These are phyloP conservation scores for Liasis olivaceus DNA, from an alignment of 2,797 vertebrate species.

Conservation along the genomic window DNA sequence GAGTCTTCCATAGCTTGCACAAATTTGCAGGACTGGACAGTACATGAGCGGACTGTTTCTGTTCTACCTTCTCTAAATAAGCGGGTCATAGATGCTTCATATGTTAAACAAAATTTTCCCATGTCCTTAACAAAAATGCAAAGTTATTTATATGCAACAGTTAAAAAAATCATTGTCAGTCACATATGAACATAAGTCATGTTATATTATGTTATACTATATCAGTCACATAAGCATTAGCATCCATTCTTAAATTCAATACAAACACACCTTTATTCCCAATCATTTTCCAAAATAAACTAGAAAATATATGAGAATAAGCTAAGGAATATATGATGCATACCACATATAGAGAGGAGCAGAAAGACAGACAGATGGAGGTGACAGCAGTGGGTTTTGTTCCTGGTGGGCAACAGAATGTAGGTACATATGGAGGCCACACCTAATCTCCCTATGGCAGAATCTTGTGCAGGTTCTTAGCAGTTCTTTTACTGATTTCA, in stretches of 20 bases:
- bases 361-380: not conserved
- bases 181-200: not conserved
- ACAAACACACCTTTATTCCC: not conserved
- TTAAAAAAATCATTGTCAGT: not conserved
- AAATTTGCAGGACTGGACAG: conserved; percentile 83
- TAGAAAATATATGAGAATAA: not conserved
- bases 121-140: conserved; percentile 80
- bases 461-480: not conserved
- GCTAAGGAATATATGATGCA: not conserved
- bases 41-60: conserved; percentile 95
- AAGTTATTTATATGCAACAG: not conserved
- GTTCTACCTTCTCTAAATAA: conserved; percentile 95
- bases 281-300: not conserved
- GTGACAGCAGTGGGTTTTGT: not conserved
- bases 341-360: not conserved
- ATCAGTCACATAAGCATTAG: not conserved
- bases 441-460: not conserved
- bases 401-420: not conserved
- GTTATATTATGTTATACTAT: not conserved
- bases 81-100: conserved; percentile 97
- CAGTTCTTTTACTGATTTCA: not conserved
- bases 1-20: conserved; percentile 86
- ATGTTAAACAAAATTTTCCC: conserved; percentile 94
- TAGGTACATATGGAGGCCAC: not conserved
- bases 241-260: not conserved